phyloP scores from a whole-genome alignment of 2,113 vertebrate genomes.

The Mobula hypostoma region DNA sequence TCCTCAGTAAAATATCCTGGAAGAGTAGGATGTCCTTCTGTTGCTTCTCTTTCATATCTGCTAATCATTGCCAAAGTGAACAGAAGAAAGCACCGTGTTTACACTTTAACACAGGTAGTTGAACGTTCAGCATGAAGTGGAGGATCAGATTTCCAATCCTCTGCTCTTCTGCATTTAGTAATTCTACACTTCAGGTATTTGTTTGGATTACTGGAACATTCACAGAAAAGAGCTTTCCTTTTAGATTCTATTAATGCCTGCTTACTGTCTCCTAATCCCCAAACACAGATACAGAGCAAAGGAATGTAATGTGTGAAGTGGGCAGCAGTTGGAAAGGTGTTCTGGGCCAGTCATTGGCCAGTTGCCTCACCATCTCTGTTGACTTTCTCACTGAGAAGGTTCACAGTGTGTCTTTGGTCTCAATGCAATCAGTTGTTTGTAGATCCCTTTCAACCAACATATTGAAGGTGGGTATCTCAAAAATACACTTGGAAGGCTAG shows the following conservation, averaged over 20 bases:
- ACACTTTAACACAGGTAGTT: slow-evolving; percentile 8
- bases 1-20: neutral
- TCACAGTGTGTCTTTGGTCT: neutral
- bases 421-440: neutral
- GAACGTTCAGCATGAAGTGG: neutral
- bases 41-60: neutral
- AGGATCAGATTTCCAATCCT: neutral
- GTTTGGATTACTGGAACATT: neutral
- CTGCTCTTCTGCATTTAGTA: slow-evolving; percentile 18
- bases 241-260: neutral
- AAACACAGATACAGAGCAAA: neutral
- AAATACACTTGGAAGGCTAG: neutral
- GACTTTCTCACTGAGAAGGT: neutral
- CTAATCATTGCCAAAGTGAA: slow-evolving; percentile 9
- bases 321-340: neutral
- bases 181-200: neutral
- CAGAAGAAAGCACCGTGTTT: slow-evolving; percentile 1
- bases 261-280: neutral
- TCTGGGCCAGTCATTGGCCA: neutral
- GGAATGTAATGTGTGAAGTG: neutral
- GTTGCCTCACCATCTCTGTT: neutral
- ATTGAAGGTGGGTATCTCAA: neutral
- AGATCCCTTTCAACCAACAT: neutral
- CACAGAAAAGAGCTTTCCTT: neutral
- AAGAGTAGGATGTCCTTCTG: neutral